A percentile compares a stretch with the other conserved stretches of the same genome.
Conservation (phyloP, 1,140 invertebrate genomes). For the Laodelphax striatellus region DNA sequence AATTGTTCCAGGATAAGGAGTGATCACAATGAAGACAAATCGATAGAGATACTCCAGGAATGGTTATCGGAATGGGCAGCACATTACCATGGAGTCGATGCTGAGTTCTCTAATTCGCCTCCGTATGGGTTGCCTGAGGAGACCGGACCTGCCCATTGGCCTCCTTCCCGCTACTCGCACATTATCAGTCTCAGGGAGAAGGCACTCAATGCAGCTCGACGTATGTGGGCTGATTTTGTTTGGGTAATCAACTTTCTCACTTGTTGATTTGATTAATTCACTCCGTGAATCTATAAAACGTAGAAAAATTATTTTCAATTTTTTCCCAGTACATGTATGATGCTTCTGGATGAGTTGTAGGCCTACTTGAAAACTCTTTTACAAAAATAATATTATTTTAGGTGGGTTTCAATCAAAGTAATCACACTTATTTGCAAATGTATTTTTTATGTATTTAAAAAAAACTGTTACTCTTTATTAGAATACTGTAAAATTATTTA, state of each 20-base stretch:
- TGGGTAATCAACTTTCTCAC: constrained; percentile 43
- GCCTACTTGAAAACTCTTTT: too few species aligned
- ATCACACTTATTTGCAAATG: too few species aligned
- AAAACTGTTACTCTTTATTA: too few species aligned
- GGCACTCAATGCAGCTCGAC: constrained; percentile 56
- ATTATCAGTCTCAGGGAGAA: constrained; percentile 71
- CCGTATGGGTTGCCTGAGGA: constrained; percentile 46
- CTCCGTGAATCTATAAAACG: too few species aligned
- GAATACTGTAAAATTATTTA: too few species aligned
- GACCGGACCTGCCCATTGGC: constrained; percentile 59
- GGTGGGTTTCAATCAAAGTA: too few species aligned
- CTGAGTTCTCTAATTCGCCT: constrained; percentile 41
- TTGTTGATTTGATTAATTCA: too few species aligned
- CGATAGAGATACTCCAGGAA: constrained; percentile 52
- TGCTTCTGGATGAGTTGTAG: too few species aligned
- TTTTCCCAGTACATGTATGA: too few species aligned
- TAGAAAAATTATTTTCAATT: too few species aligned
- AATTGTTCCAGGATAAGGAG: constrained; percentile 66
- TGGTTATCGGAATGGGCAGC: constrained; percentile 53
- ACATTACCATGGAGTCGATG: constrained; percentile 61
- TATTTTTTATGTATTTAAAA: too few species aligned
- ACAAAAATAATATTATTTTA: too few species aligned
- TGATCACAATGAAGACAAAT: constrained; percentile 79
- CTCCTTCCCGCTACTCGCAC: constrained; percentile 59
- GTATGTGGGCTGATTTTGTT: constrained; percentile 74